A percentile compares a stretch with the other conserved stretches of the same genome.
phyloP scores from a whole-genome alignment of 2,797 vertebrate species.

The Hippoglossus hippoglossus region DNA sequence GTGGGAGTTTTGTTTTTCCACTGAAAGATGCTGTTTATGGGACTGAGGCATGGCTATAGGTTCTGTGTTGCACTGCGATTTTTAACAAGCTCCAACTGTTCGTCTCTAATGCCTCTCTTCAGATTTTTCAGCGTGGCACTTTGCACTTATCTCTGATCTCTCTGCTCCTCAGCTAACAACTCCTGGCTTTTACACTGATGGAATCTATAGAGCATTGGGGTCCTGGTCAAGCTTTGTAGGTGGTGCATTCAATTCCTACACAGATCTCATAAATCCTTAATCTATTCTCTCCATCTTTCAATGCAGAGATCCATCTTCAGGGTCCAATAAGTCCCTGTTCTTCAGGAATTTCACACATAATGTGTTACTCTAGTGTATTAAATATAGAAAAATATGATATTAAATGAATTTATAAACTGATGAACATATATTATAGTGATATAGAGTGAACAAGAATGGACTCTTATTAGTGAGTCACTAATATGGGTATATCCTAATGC shows the following conservation, averaged over 20 bases:
- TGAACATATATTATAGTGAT: too few relatives aligned
- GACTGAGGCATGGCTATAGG: not conserved
- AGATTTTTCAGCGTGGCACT: not conserved
- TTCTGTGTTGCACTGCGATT: conserved; percentile 23
- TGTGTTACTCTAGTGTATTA: not conserved
- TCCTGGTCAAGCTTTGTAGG: conserved; percentile 5
- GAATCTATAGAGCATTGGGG: conserved; percentile 24
- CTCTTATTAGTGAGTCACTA: conserved; percentile 16
- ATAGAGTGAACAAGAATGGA: conserved; percentile 1
- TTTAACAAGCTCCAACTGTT: conserved; percentile 44
- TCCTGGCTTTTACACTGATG: conserved; percentile 23
- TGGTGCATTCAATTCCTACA: conserved; percentile 15
- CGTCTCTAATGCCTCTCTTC: conserved; percentile 11
- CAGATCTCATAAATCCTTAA: conserved; percentile 35
- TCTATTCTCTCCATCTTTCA: conserved; percentile 5
- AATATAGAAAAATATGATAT: too few relatives aligned
- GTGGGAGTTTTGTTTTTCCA: conserved; percentile 32
- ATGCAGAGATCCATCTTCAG: not conserved
- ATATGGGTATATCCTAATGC: conserved; percentile 28
- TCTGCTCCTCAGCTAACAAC: conserved; percentile 9
- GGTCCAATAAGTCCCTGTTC: not conserved
- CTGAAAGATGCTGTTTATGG: conserved; percentile 31
- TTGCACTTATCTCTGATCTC: conserved; percentile 3
- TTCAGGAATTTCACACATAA: not conserved
- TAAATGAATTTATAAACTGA: too few relatives aligned